Conservation (phyloP, 2,888 invertebrate species). For the Pyrochroa serraticornis region DNA sequence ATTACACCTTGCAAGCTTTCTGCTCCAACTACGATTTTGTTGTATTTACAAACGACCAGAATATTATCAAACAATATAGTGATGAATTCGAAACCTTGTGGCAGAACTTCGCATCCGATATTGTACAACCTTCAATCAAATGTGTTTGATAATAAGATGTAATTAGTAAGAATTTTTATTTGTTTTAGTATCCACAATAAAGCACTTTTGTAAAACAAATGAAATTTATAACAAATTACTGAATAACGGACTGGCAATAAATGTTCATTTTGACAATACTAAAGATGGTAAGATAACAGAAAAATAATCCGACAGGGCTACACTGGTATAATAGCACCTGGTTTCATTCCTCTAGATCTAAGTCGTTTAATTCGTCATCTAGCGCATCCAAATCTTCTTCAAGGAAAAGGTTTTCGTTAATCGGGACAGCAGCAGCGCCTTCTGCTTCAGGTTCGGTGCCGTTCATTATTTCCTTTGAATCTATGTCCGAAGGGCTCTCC, state of each 20-base stretch:
- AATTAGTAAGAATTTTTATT: too few species aligned
- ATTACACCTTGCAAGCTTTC: constrained; percentile 48
- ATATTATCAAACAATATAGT: constrained; percentile 41
- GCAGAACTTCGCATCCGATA: constrained; percentile 18
- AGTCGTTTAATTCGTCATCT: constrained; percentile 82
- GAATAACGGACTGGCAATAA: too few species aligned
- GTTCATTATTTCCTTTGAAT: constrained; percentile 20
- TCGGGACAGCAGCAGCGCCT: constrained; percentile 72
- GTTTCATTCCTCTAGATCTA: constrained; percentile 71
- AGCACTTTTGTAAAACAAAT: too few species aligned
- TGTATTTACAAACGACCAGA: constrained; percentile 44
- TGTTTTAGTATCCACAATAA: too few species aligned
- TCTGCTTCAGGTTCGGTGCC: constrained; percentile 54
- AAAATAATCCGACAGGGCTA: constrained; percentile 17
- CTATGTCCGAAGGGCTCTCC: constrained; percentile 43
- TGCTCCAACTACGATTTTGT: constrained; percentile 46
- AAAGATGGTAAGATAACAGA: neutral
- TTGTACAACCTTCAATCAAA: too few species aligned
- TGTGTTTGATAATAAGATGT: too few species aligned
- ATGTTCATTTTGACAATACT: too few species aligned
- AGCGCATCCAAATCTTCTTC: constrained; percentile 81
- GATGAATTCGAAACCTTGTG: constrained; percentile 49
- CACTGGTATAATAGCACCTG: constrained; percentile 28
- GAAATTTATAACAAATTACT: too few species aligned
- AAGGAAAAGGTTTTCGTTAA: constrained; percentile 91